phyloP scores from a whole-genome alignment of 2,888 invertebrate genomes.

The Andrena marginata region DNA sequence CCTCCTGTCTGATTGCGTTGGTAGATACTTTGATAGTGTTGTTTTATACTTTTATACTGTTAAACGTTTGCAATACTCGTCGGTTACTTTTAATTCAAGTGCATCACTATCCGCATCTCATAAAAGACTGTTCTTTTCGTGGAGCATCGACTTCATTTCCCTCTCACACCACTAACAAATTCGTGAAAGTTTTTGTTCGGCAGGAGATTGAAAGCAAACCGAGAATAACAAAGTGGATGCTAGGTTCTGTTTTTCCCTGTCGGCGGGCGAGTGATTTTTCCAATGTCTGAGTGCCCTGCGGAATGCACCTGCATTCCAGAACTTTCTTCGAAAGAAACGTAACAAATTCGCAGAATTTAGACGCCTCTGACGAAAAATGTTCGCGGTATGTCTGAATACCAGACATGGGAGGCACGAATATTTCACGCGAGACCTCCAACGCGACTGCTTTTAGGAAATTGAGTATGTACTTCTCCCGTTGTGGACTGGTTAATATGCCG shows the following conservation, averaged over 20 bases:
- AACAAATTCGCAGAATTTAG: slow-evolving; percentile 52
- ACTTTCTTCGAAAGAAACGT: slow-evolving; percentile 27
- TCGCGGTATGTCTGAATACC: slow-evolving; percentile 12
- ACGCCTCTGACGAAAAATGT: slow-evolving; percentile 38
- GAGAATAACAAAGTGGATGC: slow-evolving; percentile 39
- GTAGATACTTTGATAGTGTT: too few relatives aligned
- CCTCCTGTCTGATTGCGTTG: too few relatives aligned
- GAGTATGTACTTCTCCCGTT: not conserved
- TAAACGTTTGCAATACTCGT: too few relatives aligned
- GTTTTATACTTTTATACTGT: too few relatives aligned
- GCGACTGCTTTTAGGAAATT: slow-evolving; percentile 36
- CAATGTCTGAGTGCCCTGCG: slow-evolving; percentile 28
- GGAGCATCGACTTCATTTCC: not conserved
- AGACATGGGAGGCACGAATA: slow-evolving; percentile 18
- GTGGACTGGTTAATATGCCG: not conserved
- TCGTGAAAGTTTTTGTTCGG: slow-evolving; percentile 37
- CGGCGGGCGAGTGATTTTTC: slow-evolving; percentile 48
- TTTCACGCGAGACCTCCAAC: slow-evolving; percentile 19
- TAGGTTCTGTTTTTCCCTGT: slow-evolving; percentile 43
- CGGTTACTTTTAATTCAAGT: too few relatives aligned
- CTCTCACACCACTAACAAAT: slow-evolving; percentile 40
- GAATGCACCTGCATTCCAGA: slow-evolving; percentile 27
- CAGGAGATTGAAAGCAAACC: slow-evolving; percentile 44
- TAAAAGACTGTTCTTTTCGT: not conserved
- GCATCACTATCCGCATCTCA: slow-evolving; percentile 15